Evolutionary conservation across 2,888 invertebrate genomes (phyloP), one percentile per base, ranked within the genome.

Genomic region (Diaphora mendica): DNA sequence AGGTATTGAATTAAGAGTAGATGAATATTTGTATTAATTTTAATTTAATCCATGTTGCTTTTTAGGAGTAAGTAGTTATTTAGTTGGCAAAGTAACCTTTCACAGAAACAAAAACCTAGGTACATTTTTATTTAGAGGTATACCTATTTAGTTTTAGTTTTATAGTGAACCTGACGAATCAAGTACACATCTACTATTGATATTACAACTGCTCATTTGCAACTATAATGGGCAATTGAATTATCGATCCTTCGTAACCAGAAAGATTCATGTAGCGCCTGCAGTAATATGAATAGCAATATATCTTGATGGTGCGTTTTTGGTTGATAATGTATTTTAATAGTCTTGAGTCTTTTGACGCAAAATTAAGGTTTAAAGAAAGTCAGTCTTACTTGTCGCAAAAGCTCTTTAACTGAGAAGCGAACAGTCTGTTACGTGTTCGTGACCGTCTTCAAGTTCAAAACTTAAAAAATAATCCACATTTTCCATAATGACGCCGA

Each of bases 401-500:
- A 88, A 82, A 83, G 84, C 85, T 86, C 86, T 87, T 88, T 85
- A 83, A 86, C 84, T 85, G 85, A 86, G 84, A 82, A 85, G 79
- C 80, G 79, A 83, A 84, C 79, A 80, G 84, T 82, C 84, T 77
- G 64, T n/a, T 80, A 83, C 84, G 85, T 83, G 81, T 82, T 80
- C 83, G 80, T 78, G 74, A 79, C 79, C 80, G 39, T 81, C 87
- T 87, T 84, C 68, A 68, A 84, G 82, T 88, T 87, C 85, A 79
- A 86, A 89, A 85, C 85, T 87, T 82, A 77, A 83, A 78, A 77
- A 70, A 81, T 79, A 79, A 88, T 87, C 73, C 72, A 69, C 79
- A 85, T 83, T 87, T 86, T 76, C 82, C 75, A 79, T 88, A 88
- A 89, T 86, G 86, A 86, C 82, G 82, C 79, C 78, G 85, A 79